Percentiles rank a stretch among this genome's conserved stretches.
Conservation (phyloP, 2,797 vertebrate species). For the Danio aesculapii region DNA sequence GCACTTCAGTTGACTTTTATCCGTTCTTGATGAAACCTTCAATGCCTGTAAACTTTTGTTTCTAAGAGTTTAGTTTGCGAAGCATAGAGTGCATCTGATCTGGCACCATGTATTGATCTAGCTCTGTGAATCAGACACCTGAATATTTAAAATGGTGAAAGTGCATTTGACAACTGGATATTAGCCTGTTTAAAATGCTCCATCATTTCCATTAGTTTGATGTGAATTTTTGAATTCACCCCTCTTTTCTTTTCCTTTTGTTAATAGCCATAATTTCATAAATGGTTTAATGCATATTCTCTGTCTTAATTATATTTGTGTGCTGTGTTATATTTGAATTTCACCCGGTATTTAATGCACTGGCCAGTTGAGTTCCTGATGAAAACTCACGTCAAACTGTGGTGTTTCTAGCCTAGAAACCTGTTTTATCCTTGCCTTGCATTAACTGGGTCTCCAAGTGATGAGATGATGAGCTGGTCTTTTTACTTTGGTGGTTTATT, state of each 20-base stretch:
- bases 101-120: not conserved
- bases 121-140: not conserved
- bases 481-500: constrained; percentile 55
- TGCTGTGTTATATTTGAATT: not conserved
- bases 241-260: no score
- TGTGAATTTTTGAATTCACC: not conserved
- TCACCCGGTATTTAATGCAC: not conserved
- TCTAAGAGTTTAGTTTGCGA: no score
- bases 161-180: not conserved
- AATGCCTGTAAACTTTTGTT: no score
- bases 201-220: not conserved
- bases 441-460: constrained; percentile 41
- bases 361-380: not conserved
- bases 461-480: constrained; percentile 54
- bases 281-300: not conserved
- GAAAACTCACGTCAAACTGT: constrained; percentile 14
- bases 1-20: no score
- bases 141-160: not conserved
- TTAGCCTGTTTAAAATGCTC: not conserved
- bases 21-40: no score
- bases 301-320: not conserved
- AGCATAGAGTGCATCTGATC: not conserved
- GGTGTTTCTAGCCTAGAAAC: constrained; percentile 55
- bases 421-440: constrained; percentile 32
- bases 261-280: not conserved